phyloP scores from a whole-genome alignment of 2,797 vertebrate genomes.

The Cheirogaleus major region DNA sequence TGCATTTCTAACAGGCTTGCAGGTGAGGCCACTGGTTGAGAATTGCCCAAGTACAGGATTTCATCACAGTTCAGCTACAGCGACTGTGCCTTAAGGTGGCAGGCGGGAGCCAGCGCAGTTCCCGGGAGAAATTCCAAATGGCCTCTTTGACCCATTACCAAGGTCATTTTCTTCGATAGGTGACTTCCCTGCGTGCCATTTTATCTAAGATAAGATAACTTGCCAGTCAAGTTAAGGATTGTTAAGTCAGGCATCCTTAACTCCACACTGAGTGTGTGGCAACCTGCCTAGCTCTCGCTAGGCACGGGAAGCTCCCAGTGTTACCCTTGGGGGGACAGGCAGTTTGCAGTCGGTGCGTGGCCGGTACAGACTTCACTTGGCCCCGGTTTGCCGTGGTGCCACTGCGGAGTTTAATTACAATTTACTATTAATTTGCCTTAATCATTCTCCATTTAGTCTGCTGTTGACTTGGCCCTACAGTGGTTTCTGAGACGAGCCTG shows the following conservation, averaged over 20 bases:
- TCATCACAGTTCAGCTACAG: neutral
- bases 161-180: neutral
- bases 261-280: neutral
- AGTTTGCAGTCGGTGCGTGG: fast-evolving
- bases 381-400: neutral
- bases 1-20: neutral
- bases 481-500: fast-evolving
- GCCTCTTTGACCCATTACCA: neutral
- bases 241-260: neutral
- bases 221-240: neutral
- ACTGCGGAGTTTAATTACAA: fast-evolving
- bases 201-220: neutral
- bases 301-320: fast-evolving
- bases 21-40: neutral
- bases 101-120: neutral
- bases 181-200: neutral
- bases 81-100: neutral
- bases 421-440: neutral
- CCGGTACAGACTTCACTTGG: no score
- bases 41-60: neutral
- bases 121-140: neutral
- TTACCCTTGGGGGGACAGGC: neutral
- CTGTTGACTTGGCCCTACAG: neutral
- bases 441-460: fast-evolving
- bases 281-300: fast-evolving